phyloP scores from a whole-genome alignment of 2,113 vertebrate genomes.

The Neodon shergylaensis region DNA sequence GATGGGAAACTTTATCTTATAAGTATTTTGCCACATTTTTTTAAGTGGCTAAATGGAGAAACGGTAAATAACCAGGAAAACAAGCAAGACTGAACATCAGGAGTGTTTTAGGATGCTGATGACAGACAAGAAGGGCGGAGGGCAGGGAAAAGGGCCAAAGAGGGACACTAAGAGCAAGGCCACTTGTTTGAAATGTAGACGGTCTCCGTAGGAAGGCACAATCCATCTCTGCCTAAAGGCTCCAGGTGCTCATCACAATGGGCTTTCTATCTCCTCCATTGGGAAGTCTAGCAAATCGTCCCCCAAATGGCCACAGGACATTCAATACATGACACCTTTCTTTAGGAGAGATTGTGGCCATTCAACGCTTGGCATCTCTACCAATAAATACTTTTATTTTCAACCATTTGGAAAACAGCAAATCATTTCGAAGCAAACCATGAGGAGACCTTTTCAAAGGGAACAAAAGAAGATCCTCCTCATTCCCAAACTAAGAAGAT shows the following conservation, averaged over 20 bases:
- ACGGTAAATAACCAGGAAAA: background rate
- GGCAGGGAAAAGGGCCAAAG: background rate
- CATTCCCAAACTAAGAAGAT: background rate
- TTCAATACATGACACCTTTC: background rate
- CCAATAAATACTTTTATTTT: background rate
- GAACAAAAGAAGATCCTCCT: background rate
- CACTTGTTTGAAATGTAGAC: background rate
- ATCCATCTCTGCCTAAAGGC: background rate
- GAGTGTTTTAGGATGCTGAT: background rate
- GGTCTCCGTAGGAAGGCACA: background rate
- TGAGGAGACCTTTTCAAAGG: background rate
- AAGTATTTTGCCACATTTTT: background rate
- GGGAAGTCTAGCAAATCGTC: background rate
- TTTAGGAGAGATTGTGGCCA: background rate
- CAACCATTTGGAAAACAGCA: background rate
- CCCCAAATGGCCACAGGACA: background rate
- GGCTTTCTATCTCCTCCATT: background rate
- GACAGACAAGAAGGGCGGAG: background rate
- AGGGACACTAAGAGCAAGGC: background rate
- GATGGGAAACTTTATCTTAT: background rate
- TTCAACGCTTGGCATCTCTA: background rate
- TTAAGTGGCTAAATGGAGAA: conserved; percentile 8
- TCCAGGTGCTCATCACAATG: background rate
- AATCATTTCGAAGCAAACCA: conserved; percentile 33
- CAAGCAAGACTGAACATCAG: background rate